Evolutionary conservation across 2,113 vertebrate species (phyloP), one percentile per base, ranked within the genome.

Genomic region (Cavia porcellus): DNA sequence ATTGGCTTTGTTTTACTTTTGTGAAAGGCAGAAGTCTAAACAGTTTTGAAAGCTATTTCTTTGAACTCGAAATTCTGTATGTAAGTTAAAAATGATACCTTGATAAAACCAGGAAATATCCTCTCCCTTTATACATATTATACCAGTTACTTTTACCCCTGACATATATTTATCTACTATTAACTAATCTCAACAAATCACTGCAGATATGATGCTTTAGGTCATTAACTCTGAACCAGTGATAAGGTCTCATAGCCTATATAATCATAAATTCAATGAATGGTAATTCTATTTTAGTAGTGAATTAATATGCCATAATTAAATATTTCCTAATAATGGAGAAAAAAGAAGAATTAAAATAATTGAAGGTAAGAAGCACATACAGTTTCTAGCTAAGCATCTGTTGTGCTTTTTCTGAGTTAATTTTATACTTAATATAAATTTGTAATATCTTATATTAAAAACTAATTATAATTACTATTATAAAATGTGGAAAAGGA

Each of bases 381-480:
- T 28, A 75, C 30, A 70, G 4, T 59, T 92, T 59, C 11, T 94
- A 72, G 38, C 30, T 82, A 57, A 91, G 2, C 19, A 70, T 88
- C 20, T 87, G 3, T 13, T 70, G 2, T 57, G 19, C 0, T n/a
- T 62, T 77, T 38, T 57, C 0, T 83, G 17, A 90, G 13, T 70
- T 91, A 90, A 95, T 55, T 80, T 57, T 87, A 62, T 89, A 70
- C 10, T 66, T 91, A 50, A 70, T 85, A 81, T 74, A 75, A 13
- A 45, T 80, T 8, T 38, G 28, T 25, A 79, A 59, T 64, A 59
- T 59, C 30, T 77, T 82, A 81, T 82, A 62, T 32, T 84, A 55
- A 81, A 19, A 70, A 4, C 4, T 77, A 64, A 64, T 84, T 74
- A 64, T 50, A 92, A 81, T 89, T 86, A 8, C 3, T 47, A 30